Conservation (phyloP, 1,140 invertebrate genomes). For the Eupeodes corollae region DNA sequence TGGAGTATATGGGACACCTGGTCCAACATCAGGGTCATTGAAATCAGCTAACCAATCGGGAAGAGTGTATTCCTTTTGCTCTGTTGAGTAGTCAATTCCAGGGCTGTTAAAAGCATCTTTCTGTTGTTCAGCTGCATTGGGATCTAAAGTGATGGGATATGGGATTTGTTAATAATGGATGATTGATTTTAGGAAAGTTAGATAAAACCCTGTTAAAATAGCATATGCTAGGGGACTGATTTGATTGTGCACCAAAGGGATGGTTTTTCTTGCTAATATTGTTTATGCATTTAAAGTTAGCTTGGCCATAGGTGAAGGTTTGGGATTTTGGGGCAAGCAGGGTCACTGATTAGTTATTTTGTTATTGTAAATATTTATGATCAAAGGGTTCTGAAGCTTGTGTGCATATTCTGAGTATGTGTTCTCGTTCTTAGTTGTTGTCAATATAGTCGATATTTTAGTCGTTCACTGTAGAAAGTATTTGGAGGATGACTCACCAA, state of each 20-base stretch:
- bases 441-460: not conserved
- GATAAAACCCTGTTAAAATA: no score
- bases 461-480: conserved; percentile 1
- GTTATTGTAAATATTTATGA: conserved; percentile 7
- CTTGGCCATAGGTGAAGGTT: not conserved
- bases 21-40: conserved; percentile 25
- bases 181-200: no score
- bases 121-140: conserved; percentile 28
- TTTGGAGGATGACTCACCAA: conserved; percentile 26
- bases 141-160: conserved; percentile 30
- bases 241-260: no score
- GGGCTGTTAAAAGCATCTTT: not conserved
- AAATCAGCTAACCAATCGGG: conserved; percentile 25
- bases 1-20: conserved; percentile 24
- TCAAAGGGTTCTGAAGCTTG: not conserved
- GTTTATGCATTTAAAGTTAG: no score
- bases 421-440: not conserved
- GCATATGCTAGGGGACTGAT: no score
- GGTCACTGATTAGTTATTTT: not conserved
- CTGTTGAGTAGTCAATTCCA: no score
- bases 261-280: no score
- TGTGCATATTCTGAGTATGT: not conserved
- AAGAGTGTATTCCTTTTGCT: conserved; percentile 3
- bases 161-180: conserved; percentile 8
- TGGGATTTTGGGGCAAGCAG: not conserved